A percentile compares a stretch with the other conserved stretches of the same genome.
Evolutionary conservation across 2,113 vertebrate species (phyloP).

Genomic region (Rhinoderma darwinii): DNA sequence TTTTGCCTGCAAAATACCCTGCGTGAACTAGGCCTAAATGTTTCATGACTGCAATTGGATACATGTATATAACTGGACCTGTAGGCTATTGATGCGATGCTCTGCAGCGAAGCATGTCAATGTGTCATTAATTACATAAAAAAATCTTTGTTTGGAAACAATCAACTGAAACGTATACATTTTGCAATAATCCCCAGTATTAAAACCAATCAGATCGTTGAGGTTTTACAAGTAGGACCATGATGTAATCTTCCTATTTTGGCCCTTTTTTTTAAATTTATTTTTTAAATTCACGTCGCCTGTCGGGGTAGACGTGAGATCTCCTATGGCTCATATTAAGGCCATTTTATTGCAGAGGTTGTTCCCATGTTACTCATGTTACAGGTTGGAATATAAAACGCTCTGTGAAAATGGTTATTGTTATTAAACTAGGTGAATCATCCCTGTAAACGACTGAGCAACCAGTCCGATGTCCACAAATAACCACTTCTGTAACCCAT

Average conservation of each 20-base stretch:
- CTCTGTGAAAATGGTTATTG: background rate
- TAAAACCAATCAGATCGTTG: background rate
- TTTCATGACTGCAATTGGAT: too few relatives aligned
- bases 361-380: slow-evolving; percentile 32
- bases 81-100: too few relatives aligned
- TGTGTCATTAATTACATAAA: too few relatives aligned
- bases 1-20: too few relatives aligned
- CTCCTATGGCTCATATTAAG: background rate
- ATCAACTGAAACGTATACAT: too few relatives aligned
- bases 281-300: background rate
- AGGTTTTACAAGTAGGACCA: background rate
- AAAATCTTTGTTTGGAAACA: too few relatives aligned
- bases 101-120: too few relatives aligned
- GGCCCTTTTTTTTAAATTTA: background rate
- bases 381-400: background rate
- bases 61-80: too few relatives aligned
- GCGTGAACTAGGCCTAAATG: too few relatives aligned
- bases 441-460: background rate
- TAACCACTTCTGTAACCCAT: background rate
- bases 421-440: background rate
- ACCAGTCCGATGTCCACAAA: background rate
- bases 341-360: background rate
- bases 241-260: background rate
- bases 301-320: background rate
- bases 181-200: too few relatives aligned